These are phyloP conservation scores for Andrena hattorfiana DNA, from an alignment of 2,888 invertebrate genomes.

Conservation along the genomic window DNA sequence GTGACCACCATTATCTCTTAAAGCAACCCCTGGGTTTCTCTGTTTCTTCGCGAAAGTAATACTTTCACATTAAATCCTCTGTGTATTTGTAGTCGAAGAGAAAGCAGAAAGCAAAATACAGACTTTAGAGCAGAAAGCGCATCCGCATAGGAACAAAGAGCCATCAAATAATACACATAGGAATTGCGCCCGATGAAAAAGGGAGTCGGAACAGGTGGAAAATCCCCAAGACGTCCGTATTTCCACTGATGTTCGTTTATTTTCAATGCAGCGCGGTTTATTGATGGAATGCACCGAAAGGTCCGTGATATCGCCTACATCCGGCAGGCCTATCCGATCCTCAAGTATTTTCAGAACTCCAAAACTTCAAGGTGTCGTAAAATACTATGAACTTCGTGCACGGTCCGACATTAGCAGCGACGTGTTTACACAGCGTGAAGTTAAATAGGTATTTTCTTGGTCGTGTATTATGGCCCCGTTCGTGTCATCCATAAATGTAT, in stretches of 20 bases:
- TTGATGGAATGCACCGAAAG: conserved; percentile 29
- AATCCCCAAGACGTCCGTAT: conserved; percentile 29
- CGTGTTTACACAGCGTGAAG: background rate
- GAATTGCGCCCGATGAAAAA: conserved; percentile 11
- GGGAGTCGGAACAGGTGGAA: conserved; percentile 57
- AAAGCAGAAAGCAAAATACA: background rate
- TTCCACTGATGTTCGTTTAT: conserved; percentile 35
- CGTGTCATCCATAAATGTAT: background rate
- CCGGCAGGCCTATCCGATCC: background rate
- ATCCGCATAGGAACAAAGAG: conserved; percentile 11
- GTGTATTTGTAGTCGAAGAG: too few species aligned
- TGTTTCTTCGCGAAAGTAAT: background rate
- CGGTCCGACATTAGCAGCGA: background rate
- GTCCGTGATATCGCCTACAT: conserved; percentile 32
- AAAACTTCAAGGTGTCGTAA: conserved; percentile 6
- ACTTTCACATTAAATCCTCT: background rate
- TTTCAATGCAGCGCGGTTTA: conserved; percentile 43
- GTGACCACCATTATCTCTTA: background rate
- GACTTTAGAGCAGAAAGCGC: conserved; percentile 14
- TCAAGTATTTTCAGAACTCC: conserved; percentile 20
- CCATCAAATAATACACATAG: conserved; percentile 44
- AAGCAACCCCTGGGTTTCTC: background rate
- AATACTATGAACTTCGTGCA: conserved; percentile 27
- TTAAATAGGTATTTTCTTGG: background rate
- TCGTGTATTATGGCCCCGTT: background rate